phyloP scores from a whole-genome alignment of 2,888 invertebrate genomes.

The Chelonus formosanus region DNA sequence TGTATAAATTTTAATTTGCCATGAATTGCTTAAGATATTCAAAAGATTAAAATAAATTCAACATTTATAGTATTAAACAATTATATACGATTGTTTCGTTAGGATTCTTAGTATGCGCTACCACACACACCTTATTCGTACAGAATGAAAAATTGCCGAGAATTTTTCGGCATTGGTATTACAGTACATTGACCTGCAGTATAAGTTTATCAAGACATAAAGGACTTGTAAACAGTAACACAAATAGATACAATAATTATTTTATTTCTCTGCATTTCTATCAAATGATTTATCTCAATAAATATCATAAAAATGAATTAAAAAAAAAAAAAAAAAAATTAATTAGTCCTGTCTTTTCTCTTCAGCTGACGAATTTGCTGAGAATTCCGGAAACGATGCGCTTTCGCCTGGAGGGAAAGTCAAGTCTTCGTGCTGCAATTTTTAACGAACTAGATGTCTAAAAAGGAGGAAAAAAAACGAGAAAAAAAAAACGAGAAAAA shows the following conservation, averaged over 20 bases:
- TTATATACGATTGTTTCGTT: conserved; percentile 20
- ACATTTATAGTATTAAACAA: not conserved
- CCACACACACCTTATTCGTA: conserved; percentile 1
- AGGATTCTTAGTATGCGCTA: conserved; percentile 20
- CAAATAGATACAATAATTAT: not conserved
- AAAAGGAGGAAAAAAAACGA: conserved; percentile 24
- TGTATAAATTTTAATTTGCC: no score
- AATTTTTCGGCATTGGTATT: conserved; percentile 18
- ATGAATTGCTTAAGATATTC: no score
- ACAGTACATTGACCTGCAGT: conserved; percentile 21
- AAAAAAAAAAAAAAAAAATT: conserved; percentile 22
- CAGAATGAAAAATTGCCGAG: conserved; percentile 28
- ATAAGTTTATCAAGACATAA: conserved; percentile 7
- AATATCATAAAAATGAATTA: conserved; percentile 16
- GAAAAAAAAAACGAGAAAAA: conserved; percentile 18
- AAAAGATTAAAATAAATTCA: not conserved
- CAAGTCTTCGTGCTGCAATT: conserved; percentile 34
- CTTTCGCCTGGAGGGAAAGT: conserved; percentile 40
- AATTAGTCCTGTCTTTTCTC: conserved; percentile 30
- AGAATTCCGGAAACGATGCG: conserved; percentile 42
- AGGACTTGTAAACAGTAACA: not conserved
- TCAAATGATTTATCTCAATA: no score
- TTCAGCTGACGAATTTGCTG: conserved; percentile 33
- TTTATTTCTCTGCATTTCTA: not conserved
- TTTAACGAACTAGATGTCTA: conserved; percentile 29